Evolutionary conservation across 2,888 invertebrate species (phyloP), one percentile per base, ranked within the genome.

Genomic region (Chouioia cunea): DNA sequence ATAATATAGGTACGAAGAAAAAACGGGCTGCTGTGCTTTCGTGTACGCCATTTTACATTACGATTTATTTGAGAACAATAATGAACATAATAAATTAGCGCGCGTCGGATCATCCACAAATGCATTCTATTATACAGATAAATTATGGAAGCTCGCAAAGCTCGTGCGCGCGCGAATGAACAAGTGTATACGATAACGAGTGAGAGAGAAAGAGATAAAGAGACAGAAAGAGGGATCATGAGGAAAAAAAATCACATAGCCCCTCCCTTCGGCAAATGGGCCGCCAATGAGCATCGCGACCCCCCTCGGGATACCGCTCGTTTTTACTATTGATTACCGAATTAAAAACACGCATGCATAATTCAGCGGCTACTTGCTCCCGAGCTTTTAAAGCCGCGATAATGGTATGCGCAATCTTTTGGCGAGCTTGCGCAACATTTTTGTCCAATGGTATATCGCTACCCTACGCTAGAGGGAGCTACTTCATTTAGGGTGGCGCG

Each of bases 281-380:
- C 53, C 68, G 71, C 73, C 70, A 73, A 73, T 70, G 73, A 71
- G 71, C 65, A 57, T 52, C 47, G 68, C 47, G 43, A 59, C 58
- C 66, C 57, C 62, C n/a, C 65, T 74, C 77, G 79, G 77, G 75
- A 77, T 77, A 77, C 77, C 77, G 78, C 77, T 75, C 80, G 79
- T 83, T 83, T 83, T 83, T 82, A 82, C 83, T 83, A 83, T 83
- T 82, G 83, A 83, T 83, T 82, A 81, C 80, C 79, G 81, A 81
- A 83, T 82, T 82, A 83, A 83, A 83, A 83, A 83, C 82, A 81
- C 81, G 83, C 81, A 82, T 83, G 82, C 79, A 83, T 83, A 83
- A 83, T 83, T 83, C 81, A 79, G 77, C 78, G 78, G 79, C 58
- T 36, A 58, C 69, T 36, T 78, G 63, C 10, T 36, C 16, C 18